Conservation (phyloP, 2,797 vertebrate species). For the Austrolebias charrua region DNA sequence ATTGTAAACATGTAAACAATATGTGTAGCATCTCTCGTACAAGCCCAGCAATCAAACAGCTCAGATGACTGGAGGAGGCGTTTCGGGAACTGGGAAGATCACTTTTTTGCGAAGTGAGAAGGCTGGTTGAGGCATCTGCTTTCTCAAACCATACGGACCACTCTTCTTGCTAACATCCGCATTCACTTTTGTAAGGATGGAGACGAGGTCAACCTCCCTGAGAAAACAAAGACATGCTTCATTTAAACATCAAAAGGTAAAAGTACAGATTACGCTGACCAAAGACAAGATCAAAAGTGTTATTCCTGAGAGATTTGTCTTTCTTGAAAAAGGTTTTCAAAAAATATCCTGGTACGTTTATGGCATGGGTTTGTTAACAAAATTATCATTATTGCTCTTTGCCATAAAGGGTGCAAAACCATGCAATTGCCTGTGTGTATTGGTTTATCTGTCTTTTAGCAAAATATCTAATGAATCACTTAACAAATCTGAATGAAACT, state of each 20-base stretch:
- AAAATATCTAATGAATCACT: too few relatives aligned
- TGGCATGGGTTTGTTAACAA: too few relatives aligned
- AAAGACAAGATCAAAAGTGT: too few relatives aligned
- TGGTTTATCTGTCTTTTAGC: too few relatives aligned
- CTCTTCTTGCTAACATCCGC: constrained; percentile 79
- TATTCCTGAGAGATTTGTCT: not conserved
- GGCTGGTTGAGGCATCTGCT: constrained; percentile 89
- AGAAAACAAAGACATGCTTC: constrained; percentile 18
- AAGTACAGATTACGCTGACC: not conserved
- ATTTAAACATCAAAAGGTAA: not conserved
- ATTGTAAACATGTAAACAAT: not conserved
- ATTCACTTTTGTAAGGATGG: constrained; percentile 89
- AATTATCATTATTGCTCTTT: too few relatives aligned
- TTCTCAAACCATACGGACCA: not conserved
- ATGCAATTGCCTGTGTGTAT: too few relatives aligned
- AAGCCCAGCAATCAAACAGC: not conserved
- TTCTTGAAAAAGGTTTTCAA: too few relatives aligned
- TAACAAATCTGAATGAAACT: too few relatives aligned
- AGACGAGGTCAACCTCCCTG: constrained; percentile 83
- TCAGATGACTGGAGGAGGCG: constrained; percentile 10
- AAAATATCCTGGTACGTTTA: too few relatives aligned
- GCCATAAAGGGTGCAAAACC: too few relatives aligned
- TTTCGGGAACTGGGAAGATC: constrained; percentile 80
- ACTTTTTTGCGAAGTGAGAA: constrained; percentile 82
- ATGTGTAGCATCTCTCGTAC: not conserved